phyloP scores from a whole-genome alignment of 1,140 invertebrate genomes.

The Drosophila micromelanica region DNA sequence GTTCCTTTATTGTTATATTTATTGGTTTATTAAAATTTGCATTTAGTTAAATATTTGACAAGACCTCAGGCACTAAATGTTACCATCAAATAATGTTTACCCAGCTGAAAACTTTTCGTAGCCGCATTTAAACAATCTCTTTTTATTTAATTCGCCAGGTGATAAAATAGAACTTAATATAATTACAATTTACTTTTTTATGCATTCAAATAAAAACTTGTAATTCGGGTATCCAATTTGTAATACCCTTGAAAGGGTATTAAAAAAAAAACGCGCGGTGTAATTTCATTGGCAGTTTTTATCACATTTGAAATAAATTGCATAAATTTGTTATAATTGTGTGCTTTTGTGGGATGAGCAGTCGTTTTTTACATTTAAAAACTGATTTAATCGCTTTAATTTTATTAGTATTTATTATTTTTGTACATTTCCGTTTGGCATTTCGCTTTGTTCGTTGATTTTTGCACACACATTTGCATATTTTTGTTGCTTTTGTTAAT shows the following conservation, averaged over 20 bases:
- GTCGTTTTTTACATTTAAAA: conserved; percentile 34
- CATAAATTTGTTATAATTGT: conserved; percentile 38
- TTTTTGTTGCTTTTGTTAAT: conserved; percentile 41
- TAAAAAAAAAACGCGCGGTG: background rate
- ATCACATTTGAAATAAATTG: conserved; percentile 36
- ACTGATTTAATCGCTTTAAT: conserved; percentile 65
- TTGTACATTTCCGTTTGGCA: conserved; percentile 31
- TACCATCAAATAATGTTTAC: no score
- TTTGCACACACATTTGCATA: conserved; percentile 55
- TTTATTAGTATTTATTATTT: conserved; percentile 57
- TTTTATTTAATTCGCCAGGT: no score
- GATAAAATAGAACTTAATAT: no score
- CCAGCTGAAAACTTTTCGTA: no score
- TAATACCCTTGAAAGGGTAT: conserved; percentile 3
- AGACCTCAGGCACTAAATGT: no score
- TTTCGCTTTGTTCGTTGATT: conserved; percentile 24
- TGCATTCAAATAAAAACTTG: background rate
- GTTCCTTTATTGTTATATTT: background rate
- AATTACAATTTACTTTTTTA: no score
- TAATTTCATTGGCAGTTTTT: conserved; percentile 14
- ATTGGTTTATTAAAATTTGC: background rate
- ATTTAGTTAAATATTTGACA: background rate
- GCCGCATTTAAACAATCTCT: no score
- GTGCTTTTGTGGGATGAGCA: conserved; percentile 21
- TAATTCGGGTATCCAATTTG: background rate